Base-by-base conservation (phyloP, 2,797 vertebrate species). In the Cryptoblepharus egeriae region DNA sequence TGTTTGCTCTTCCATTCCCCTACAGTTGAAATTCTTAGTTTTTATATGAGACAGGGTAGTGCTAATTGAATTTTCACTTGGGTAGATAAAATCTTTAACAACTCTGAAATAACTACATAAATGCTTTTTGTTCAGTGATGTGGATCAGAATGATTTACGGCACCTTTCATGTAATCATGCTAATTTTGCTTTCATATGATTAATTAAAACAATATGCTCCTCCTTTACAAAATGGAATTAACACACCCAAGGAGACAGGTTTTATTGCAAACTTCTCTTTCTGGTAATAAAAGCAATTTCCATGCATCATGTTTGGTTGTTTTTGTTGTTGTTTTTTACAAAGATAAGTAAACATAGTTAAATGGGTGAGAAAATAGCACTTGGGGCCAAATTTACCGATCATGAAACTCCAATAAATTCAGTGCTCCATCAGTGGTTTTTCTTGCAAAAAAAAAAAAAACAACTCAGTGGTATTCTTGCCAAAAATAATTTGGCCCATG, bases 71-170 rank as follows among this genome's bases (percentile, higher is more conserved):
- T 96, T 95, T 95, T 96, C 95, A 96, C 93, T 95, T 92, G 93
- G 93, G 93, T 95, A 96, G 95, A 96, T 96, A 96, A 96, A 95
- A 96, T 96, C 95, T 95, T 95, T 95, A 96, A 95, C 95, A 95
- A 94, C 94, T 94, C 89, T 70, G n/a, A 91, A 95, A 93, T 95
- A 95, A 94, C 95, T 93, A 52, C 49, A 10, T 52, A 94, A 95
- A 91, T 91, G 89, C 92, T 95, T 93, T 95, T 94, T 95, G 94
- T 93, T 95, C 94, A 93, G 52, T 88, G 93, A 92, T 93, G 94
- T 93, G 93, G 88, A 95, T 94, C 92, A 24, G 88, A 92, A 94
- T 95, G 95, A 96, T 96, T 96, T 96, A 96, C 94, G 94, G 90
- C 91, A 94, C 95, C 94, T 95, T 94, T 96, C 95, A 95, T 88